Evolutionary conservation across 1,140 invertebrate genomes (phyloP).

Genomic region (Diuraphis noxia): DNA sequence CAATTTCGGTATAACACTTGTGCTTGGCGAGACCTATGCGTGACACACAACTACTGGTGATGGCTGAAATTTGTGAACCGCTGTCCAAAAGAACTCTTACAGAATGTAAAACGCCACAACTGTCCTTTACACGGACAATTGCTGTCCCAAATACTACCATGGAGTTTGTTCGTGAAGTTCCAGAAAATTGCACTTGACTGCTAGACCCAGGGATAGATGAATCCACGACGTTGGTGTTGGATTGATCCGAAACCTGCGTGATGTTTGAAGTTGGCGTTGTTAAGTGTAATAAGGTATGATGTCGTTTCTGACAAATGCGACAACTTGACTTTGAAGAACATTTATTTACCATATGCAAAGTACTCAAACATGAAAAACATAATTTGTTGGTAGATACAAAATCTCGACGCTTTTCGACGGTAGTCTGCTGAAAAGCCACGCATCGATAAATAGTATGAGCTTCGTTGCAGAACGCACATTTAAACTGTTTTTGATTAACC

Average conservation of each 20-base stretch:
- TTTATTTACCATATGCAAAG: not conserved
- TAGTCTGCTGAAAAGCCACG: not conserved
- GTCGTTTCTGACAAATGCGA: not conserved
- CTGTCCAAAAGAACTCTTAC: not conserved
- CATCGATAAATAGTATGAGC: not conserved
- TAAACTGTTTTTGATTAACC: no score
- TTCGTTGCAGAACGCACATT: no score
- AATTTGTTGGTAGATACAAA: not conserved
- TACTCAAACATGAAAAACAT: not conserved
- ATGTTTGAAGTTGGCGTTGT: not conserved
- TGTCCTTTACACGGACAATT: not conserved
- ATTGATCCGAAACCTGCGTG: not conserved
- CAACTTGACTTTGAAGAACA: not conserved
- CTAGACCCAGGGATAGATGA: not conserved
- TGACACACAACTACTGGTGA: not conserved
- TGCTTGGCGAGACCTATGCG: not conserved
- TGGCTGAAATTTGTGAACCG: not conserved
- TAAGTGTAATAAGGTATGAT: not conserved
- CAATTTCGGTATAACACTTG: not conserved
- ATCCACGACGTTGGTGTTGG: not conserved
- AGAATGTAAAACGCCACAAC: not conserved
- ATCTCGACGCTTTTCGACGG: not conserved
- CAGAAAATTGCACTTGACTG: not conserved
- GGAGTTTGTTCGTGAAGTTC: not conserved
- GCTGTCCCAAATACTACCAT: not conserved